A percentile compares a stretch with the other conserved stretches of the same genome.
Conservation (phyloP, 35 echinoderm and acorn worm genomes). For the Lytechinus pictus region DNA sequence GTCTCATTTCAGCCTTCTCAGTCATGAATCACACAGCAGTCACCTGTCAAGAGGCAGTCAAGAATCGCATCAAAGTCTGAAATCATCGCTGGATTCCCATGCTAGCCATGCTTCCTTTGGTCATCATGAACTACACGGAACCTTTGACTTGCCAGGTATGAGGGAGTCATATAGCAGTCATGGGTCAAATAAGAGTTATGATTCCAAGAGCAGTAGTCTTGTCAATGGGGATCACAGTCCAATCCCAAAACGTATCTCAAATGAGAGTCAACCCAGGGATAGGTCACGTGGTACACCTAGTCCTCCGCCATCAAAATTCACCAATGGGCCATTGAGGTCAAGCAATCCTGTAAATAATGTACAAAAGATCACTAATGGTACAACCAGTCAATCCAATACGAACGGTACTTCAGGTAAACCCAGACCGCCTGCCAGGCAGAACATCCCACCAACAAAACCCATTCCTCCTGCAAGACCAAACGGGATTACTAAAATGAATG, state of each 20-base stretch:
- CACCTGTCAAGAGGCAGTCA: conserved; percentile 42
- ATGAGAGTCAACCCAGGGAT: conserved; percentile 12
- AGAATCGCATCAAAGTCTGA: conserved; percentile 47
- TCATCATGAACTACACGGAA: conserved; percentile 45
- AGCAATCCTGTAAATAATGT: conserved; percentile 54
- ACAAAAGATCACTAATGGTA: conserved; percentile 18
- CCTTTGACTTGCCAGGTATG: conserved; percentile 36
- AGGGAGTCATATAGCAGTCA: conserved; percentile 44
- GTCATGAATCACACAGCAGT: conserved; percentile 52
- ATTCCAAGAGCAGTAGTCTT: conserved; percentile 44
- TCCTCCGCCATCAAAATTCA: conserved; percentile 43
- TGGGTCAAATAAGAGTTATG: conserved; percentile 40
- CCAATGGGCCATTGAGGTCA: conserved; percentile 40
- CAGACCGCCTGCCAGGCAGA: conserved; percentile 38
- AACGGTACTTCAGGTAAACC: conserved; percentile 34
- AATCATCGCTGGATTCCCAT: conserved; percentile 38
- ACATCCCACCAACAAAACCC: conserved; percentile 30
- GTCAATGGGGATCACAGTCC: conserved; percentile 43
- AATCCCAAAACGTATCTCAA: conserved; percentile 28
- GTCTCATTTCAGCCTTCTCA: conserved; percentile 29
- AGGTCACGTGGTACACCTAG: conserved; percentile 7
- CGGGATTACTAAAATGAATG: conserved; percentile 6
- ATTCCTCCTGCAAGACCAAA: conserved; percentile 38
- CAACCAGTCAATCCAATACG: conserved; percentile 20
- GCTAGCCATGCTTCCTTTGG: conserved; percentile 31